Base-by-base conservation (phyloP, 2,888 invertebrate species). In the Dryadula phaetusa region DNA sequence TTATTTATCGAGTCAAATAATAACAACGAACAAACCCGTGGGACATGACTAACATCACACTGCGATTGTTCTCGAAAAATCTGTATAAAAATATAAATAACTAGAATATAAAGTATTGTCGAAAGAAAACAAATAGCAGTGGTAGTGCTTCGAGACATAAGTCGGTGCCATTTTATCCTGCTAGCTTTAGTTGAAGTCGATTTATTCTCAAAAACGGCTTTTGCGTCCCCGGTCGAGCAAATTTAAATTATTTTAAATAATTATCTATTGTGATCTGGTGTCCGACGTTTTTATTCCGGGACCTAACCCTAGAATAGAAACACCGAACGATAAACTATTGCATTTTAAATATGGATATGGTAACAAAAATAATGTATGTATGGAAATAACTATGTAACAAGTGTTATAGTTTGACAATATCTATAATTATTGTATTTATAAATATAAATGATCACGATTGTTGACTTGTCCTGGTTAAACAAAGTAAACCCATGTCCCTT, bases 271-370 rank as follows among this genome's bases (percentile, higher is more conserved):
- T 87, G 81, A 83, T 82, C 87, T 85, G 89, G 90, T 75, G 66
- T 71, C 76, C 75, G 62, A 53, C 62, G 72, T 69, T 74, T 72
- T 66, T 74, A 69, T 68, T 62, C 64, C 61, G 64, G 66, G 54
- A 53, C 61, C 65, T 72, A n/a, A n/a, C 60, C 64, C 73, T 64
- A 64, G 61, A 71, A 73, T 72, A 72, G 74, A 79, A 78, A 73
- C 74, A 69, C 64, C 75, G 76, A 80, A 76, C 72, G 76, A 79
- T 78, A 81, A 76, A 84, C 93, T 93, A 93, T 93, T 93, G 93
- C 92, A 90, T 90, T 93, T 92, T 93, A 84, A 82, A 86, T 77
- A 91, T 92, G 93, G 91, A 79, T 80, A 89, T 88, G 92, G 85
- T 82, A 90, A 91, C 88, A 92, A 90, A 92, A 92, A 89, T 84